Evolutionary conservation across 2,113 vertebrate genomes (phyloP), one percentile per base, ranked within the genome.

Genomic region (Tor tambroides): DNA sequence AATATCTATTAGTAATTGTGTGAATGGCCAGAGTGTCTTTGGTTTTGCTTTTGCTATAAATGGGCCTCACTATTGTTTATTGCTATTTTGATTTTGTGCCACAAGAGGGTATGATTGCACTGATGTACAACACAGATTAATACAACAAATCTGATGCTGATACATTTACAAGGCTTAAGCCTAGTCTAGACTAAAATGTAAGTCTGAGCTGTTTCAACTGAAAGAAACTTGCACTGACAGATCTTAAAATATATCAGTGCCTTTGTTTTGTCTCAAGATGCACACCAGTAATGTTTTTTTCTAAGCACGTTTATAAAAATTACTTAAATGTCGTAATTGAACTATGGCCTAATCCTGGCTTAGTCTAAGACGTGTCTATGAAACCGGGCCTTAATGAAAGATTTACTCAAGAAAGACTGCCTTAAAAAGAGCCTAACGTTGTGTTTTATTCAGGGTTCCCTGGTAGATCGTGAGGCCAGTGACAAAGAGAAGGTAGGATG

Each of bases 381-480:
- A n/a, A n/a, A n/a, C n/a, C n/a, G n/a, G n/a, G n/a, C n/a, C n/a
- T n/a, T 71, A 75, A 54, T 28, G 43, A 46, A 46, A 46, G 11
- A 46, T 11, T 3, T 11, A 46, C 43, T 46, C 43, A 46, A 46
- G 19, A 30, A 46, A 46, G 19, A 30, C 51, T 77, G 19, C 28
- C 30, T 23, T 38, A 11, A 56, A 23, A 81, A 26, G 14, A 30
- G 3, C 23, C 4, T 38, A 28, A 10, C 35, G 0, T 14, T 71
- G 2, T 49, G 28, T 46, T 79, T 85, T 12, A 85, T 90, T 63
- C 93, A 98, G 97, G 97, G 97, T 23, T 98, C 97, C 23, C 91
- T 97, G 75, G 96, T 98, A 89, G 96, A 95, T 88, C 96, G 97
- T 26, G 97, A 98, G 94, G 97, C 97, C 81, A 98, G 96, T 63